phyloP scores from a whole-genome alignment of 2,797 vertebrate genomes.

The Hafferia zeledoni region DNA sequence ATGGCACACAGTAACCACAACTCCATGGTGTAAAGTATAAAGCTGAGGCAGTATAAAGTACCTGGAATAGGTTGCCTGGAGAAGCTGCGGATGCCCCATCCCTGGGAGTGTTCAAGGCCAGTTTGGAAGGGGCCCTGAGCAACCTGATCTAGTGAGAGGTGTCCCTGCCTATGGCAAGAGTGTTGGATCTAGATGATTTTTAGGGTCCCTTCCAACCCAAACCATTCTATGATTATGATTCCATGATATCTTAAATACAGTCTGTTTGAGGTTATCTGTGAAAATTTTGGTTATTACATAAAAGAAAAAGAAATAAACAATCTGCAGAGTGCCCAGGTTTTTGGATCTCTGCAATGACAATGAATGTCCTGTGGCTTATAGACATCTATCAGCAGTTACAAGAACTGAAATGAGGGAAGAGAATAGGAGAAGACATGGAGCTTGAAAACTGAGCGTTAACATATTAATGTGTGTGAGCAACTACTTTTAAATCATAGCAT shows the following conservation, averaged over 20 bases:
- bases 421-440: background rate
- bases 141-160: background rate
- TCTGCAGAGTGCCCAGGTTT: background rate
- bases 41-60: background rate
- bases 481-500: background rate
- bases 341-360: background rate
- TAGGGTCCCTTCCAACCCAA: background rate
- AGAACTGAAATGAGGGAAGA: background rate
- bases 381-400: background rate
- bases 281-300: background rate
- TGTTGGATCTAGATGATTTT: fast-evolving
- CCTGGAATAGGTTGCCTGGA: background rate
- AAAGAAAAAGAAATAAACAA: background rate
- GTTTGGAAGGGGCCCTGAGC: background rate
- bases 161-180: no score
- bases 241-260: background rate
- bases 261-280: background rate
- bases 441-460: background rate
- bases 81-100: background rate
- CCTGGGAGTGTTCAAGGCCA: background rate
- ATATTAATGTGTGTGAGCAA: background rate
- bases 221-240: background rate
- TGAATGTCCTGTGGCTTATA: background rate
- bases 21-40: background rate
- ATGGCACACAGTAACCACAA: background rate